These are phyloP conservation scores for Drosophila suboccidentalis DNA, from an alignment of 2,888 invertebrate species.

Conservation along the genomic window DNA sequence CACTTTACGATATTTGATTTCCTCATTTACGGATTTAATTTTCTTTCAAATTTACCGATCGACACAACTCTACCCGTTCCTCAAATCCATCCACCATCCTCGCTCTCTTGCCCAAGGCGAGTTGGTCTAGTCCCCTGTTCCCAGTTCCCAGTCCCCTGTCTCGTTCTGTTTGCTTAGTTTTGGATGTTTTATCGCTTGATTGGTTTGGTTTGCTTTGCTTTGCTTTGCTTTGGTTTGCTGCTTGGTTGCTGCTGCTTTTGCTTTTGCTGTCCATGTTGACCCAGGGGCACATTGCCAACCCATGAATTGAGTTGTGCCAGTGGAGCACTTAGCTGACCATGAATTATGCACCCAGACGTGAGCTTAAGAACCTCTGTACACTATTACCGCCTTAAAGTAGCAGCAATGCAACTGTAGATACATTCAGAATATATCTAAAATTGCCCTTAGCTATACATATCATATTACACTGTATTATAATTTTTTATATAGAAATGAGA, in stretches of 20 bases:
- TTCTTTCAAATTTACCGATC: slow-evolving; percentile 83
- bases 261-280: slow-evolving; percentile 51
- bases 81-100: slow-evolving; percentile 18
- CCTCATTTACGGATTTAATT: slow-evolving; percentile 84
- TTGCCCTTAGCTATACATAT: not conserved
- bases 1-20: slow-evolving; percentile 85
- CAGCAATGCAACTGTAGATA: slow-evolving; percentile 4
- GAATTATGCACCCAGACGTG: slow-evolving; percentile 33
- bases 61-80: slow-evolving; percentile 50
- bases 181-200: slow-evolving; percentile 78
- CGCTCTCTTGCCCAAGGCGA: slow-evolving; percentile 34
- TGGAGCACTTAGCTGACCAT: slow-evolving; percentile 53
- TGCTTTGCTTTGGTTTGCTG: slow-evolving; percentile 56
- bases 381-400: not conserved
- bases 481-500: not conserved
- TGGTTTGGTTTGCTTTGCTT: slow-evolving; percentile 57
- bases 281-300: slow-evolving; percentile 55
- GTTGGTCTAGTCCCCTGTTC: slow-evolving; percentile 20
- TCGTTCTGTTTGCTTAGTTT: slow-evolving; percentile 71
- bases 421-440: not conserved
- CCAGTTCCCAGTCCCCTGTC: slow-evolving; percentile 2
- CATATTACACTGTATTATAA: not conserved
- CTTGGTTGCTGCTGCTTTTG: slow-evolving; percentile 35
- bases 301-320: slow-evolving; percentile 62
- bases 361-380: not conserved